Base-by-base conservation (phyloP, 64 coral and sea anemone genomes). In the Stylophora pistillata region DNA sequence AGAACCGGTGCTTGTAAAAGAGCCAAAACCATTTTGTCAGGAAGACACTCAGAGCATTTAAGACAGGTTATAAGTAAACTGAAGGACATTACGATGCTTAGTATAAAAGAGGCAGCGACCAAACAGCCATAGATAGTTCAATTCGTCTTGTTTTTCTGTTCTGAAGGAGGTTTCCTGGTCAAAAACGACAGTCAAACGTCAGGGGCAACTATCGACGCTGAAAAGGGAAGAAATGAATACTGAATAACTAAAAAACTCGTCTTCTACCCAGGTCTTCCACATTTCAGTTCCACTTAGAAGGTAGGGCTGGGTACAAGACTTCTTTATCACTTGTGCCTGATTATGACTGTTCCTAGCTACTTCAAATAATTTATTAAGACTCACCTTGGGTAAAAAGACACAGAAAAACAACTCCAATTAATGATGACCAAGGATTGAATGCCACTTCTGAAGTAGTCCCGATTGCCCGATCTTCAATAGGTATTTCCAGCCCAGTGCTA, bases 331-430 rank as follows among this genome's bases (percentile, higher is more conserved):
- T n/a, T n/a, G n/a, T n/a, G 37, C 37, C 7, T 47, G 7, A 3
- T 47, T 47, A 47, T n/a, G n/a, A n/a, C n/a, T n/a, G n/a, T n/a
- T n/a, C n/a, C n/a, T n/a, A n/a, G n/a, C n/a, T n/a, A n/a, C n/a
- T n/a, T n/a, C n/a, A n/a, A n/a, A n/a, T n/a, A n/a, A n/a, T n/a
- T n/a, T n/a, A 47, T 47, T 47, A 47, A 47, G 37, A 11, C 74
- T 16, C 78, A 89, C 87, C 87, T 77, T 78, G 87, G 65, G 74
- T 53, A 77, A 79, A 56, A 2, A 79, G 18, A 60, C 77, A 78
- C 37, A 78, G 78, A 25, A 89, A 2, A 4, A 61, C 15, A 2
- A 89, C 27, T 13, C 62, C 20, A 26, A n/a, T n/a, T n/a, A n/a
- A 79, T 37, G 11, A 89, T 56, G 6, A 79, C 9, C 17, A 53